These are phyloP conservation scores for Istiophorus platypterus DNA, from an alignment of 2,113 vertebrate species.

Conservation along the genomic window DNA sequence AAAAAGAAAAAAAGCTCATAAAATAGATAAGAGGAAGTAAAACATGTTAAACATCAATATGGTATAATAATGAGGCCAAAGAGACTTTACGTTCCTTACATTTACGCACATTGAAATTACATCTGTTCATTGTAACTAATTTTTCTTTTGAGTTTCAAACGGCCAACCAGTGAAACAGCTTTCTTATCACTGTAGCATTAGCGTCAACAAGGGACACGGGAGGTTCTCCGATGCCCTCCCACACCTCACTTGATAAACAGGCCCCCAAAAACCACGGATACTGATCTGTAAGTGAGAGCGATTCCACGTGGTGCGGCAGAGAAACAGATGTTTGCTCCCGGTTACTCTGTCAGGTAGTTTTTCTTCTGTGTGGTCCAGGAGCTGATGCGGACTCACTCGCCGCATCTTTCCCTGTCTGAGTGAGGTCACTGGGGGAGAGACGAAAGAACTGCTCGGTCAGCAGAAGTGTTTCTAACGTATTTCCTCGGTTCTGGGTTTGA, in stretches of 20 bases:
- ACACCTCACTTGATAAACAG: constrained; percentile 67
- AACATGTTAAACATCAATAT: background rate
- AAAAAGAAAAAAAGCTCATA: background rate
- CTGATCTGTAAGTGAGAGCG: constrained; percentile 75
- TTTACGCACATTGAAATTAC: too few species aligned
- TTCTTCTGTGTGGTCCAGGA: constrained; percentile 36
- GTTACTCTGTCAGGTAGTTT: constrained; percentile 49
- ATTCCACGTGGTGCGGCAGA: constrained; percentile 45
- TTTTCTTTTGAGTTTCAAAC: constrained; percentile 1
- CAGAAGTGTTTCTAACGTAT: constrained; percentile 8
- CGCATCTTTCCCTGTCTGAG: constrained; percentile 25
- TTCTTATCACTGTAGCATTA: constrained; percentile 61
- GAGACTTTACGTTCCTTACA: too few species aligned
- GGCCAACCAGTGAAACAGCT: constrained; percentile 42
- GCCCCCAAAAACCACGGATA: constrained; percentile 78
- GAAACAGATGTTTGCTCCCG: constrained; percentile 29
- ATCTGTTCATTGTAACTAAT: background rate
- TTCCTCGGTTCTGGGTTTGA: constrained; percentile 41
- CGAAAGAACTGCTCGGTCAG: background rate
- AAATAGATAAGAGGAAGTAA: background rate
- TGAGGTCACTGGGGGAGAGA: constrained; percentile 11
- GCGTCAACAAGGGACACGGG: constrained; percentile 52
- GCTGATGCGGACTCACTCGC: constrained; percentile 1
- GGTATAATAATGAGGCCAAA: too few species aligned
- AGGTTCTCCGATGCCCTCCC: constrained; percentile 71